These are phyloP conservation scores for Emberiza fucata DNA, from an alignment of 2,113 vertebrate species.

Conservation along the genomic window DNA sequence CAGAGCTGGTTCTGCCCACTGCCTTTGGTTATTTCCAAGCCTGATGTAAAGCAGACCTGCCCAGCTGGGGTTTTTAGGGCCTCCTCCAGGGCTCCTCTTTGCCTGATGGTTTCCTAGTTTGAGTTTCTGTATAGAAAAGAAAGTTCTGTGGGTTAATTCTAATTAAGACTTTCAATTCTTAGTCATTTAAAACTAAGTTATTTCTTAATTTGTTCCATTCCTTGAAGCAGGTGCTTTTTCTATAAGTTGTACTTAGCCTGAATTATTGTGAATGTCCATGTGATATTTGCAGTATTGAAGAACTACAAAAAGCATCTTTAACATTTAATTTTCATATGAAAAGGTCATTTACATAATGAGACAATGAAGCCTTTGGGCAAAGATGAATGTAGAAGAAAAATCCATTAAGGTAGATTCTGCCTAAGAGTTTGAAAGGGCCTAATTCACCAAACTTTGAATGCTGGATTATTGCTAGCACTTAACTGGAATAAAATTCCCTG, in stretches of 20 bases:
- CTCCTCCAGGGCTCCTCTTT: not conserved
- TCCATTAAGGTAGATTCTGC: slow-evolving; percentile 41
- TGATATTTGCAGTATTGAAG: slow-evolving; percentile 36
- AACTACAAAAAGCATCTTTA: slow-evolving; percentile 53
- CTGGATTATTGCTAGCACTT: slow-evolving; percentile 14
- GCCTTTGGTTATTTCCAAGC: not conserved
- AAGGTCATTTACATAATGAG: slow-evolving; percentile 61
- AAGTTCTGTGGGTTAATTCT: slow-evolving; percentile 4
- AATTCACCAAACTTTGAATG: slow-evolving; percentile 40
- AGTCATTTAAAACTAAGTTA: not conserved
- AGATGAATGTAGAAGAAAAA: slow-evolving; percentile 36
- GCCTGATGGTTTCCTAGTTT: not conserved
- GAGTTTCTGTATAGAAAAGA: not conserved
- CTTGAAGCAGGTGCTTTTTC: slow-evolving; percentile 7
- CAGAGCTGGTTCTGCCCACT: not conserved
- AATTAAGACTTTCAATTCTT: not conserved
- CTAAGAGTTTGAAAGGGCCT: slow-evolving; percentile 22
- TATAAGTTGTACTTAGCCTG: not conserved
- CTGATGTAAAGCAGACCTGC: not conserved
- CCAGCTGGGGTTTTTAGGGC: not conserved
- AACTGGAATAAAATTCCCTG: not conserved
- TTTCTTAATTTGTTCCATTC: slow-evolving; percentile 16
- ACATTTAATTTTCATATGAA: slow-evolving; percentile 58
- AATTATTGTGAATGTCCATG: not conserved
- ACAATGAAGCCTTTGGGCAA: slow-evolving; percentile 46